Evolutionary conservation across 2,797 vertebrate genomes (phyloP), one percentile per base, ranked within the genome.

Genomic region (Falco berigora): DNA sequence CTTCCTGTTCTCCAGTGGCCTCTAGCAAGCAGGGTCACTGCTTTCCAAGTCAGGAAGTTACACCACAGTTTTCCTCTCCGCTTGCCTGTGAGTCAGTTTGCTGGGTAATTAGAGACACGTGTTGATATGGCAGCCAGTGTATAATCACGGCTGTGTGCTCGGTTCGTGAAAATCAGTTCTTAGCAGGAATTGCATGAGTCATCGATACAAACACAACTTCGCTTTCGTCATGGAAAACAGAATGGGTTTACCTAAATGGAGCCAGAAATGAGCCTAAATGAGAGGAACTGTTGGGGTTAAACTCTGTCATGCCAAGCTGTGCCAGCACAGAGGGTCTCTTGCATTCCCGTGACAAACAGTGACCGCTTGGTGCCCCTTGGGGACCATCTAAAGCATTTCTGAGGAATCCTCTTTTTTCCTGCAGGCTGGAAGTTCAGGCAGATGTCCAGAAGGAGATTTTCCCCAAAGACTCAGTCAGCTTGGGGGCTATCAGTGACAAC

Each of bases 391-490:
- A 56, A 89, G 50, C 90, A 1, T 9, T 92, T 71, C 95, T 98
- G 95, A 98, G 95, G 90, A 88, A 62, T 91, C 78, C 62, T 93
- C 53, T 38, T 68, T 40, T 66, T 38, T 64, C 73, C 90, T 96
- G 56, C 98, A 99, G 99, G 98, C 96, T 99, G 98, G 99, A 99
- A 96, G 99, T 99, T n/a, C 99, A 99, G 97, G 98, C 98, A 4
- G 99, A 99, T 94, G 98, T 99, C 76, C 98, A 98, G 92, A 99
- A 99, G 96, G 99, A 99, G 88, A 98, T 98, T 44, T 98, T 98
- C 92, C 98, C 98, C 87, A 99, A 99, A 95, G 99, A 99, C 95
- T 99, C 99, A 0, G 99, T 99, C 91, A 99, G 99, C 95, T 96
- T 99, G 96, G 99, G 99, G 82, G 98, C 99, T 4, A 98, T 98